Evolutionary conservation across 2,888 invertebrate species (phyloP), one percentile per base, ranked within the genome.

Genomic region (Acleris holmiana): DNA sequence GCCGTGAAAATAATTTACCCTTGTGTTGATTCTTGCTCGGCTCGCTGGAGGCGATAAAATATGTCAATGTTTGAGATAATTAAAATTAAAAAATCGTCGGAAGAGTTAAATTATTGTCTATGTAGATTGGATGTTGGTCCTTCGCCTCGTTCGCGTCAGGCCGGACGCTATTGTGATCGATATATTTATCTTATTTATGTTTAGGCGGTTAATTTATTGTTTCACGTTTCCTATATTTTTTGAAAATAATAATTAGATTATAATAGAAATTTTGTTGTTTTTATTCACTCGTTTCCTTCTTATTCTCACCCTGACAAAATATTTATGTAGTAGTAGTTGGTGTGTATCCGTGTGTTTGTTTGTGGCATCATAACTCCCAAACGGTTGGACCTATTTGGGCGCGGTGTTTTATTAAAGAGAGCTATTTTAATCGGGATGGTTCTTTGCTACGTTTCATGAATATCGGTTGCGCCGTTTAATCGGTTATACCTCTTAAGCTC

Each of bases 121-220:
- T 18, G 59, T 54, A 49, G 64, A 29, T 17, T 47, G 60, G 23
- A 48, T 35, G 46, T 58, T 53, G 61, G 61, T 55, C 48, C 29
- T 29, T 35, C 51, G 57, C 64, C 46, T n/a, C 40, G 46, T 19
- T 44, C 41, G 41, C n/a, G n/a, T n/a, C n/a, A n/a, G 73, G 40
- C 51, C 53, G 48, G 72, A 71, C 71, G 68, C 68, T 74, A 73
- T 79, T 84, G 86, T 87, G 82, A 83, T 83, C 78, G 75, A 78
- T 73, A 79, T 81, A 76, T 79, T 80, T 82, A 80, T 80, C 77
- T 75, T 81, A 79, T 81, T 82, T 84, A 84, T 78, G 79, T 84
- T 83, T 85, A 84, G 80, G 82, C 75, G 81, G 75, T 84, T 88
- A 86, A 88, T 80, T 88, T 88, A 88, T 88, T 88, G 85, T 88